Percentiles rank a stretch among this genome's conserved stretches.
phyloP scores from a whole-genome alignment of 2,113 vertebrate species.

The Corythoichthys haematopterus region DNA sequence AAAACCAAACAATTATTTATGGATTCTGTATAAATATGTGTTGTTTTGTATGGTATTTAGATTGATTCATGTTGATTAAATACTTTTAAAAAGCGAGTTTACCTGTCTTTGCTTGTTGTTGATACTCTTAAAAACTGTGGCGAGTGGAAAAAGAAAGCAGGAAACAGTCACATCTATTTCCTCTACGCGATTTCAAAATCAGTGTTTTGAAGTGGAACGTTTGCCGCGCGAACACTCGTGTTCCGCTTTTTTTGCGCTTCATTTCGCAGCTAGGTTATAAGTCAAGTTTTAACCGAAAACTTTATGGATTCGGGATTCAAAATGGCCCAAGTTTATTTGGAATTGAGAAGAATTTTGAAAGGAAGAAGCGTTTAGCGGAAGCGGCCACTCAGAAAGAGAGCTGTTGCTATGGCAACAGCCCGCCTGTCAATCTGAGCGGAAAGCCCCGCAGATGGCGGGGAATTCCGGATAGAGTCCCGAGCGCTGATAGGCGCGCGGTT shows the following conservation, averaged over 20 bases:
- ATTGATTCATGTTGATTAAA: neutral
- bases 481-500: conserved; percentile 33
- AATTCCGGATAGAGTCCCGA: conserved; percentile 62
- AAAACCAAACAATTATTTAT: neutral
- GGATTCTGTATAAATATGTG: neutral
- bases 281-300: no score
- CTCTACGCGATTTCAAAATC: neutral
- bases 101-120: neutral
- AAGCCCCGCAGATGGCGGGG: conserved; percentile 70
- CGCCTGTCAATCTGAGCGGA: conserved; percentile 52
- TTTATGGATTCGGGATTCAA: no score
- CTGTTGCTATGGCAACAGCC: conserved; percentile 30
- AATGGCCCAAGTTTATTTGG: no score
- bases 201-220: neutral
- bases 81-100: neutral
- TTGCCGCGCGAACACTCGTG: neutral
- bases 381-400: no score
- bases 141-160: neutral
- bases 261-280: no score
- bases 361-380: neutral
- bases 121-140: neutral
- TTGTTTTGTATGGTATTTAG: no score
- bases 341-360: conserved; percentile 34
- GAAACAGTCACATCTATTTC: neutral
- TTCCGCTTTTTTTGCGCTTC: neutral